Conservation (phyloP, 2,113 vertebrate genomes). For the Pseudonaja textilis region DNA sequence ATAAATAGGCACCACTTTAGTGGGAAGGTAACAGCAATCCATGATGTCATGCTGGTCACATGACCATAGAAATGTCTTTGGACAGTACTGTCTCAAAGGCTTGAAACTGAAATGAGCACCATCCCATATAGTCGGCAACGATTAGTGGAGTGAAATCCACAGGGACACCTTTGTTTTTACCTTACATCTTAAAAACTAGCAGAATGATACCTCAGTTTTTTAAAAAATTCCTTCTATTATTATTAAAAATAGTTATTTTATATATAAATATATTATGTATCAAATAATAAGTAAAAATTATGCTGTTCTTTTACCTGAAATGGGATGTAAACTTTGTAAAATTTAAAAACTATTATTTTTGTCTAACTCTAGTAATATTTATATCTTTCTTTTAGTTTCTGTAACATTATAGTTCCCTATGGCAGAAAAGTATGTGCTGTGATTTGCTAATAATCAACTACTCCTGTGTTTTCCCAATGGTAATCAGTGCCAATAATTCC, state of each 20-base stretch:
- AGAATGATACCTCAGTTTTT: neutral
- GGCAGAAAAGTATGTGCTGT: neutral
- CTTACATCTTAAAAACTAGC: neutral
- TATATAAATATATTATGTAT: neutral
- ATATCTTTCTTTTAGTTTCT: neutral
- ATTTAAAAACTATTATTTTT: neutral
- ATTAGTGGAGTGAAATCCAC: too few species aligned
- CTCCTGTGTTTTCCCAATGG: fast-evolving
- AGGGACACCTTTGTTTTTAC: too few species aligned
- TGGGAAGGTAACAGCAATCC: too few species aligned
- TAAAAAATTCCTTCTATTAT: neutral
- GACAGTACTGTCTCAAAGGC: too few species aligned
- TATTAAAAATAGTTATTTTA: neutral
- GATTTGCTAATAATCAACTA: slow-evolving; percentile 1
- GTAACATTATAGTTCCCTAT: neutral
- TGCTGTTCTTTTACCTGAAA: neutral
- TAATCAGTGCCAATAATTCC: neutral
- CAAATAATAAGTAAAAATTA: neutral
- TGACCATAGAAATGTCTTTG: too few species aligned
- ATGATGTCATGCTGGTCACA: too few species aligned
- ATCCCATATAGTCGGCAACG: too few species aligned
- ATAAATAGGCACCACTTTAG: too few species aligned
- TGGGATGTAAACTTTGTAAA: neutral
- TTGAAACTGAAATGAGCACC: too few species aligned
- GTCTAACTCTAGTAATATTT: neutral